Evolutionary conservation across 2,113 vertebrate species (phyloP), one percentile per base, ranked within the genome.

Genomic region (Speoplatyrhinus poulsoni): DNA sequence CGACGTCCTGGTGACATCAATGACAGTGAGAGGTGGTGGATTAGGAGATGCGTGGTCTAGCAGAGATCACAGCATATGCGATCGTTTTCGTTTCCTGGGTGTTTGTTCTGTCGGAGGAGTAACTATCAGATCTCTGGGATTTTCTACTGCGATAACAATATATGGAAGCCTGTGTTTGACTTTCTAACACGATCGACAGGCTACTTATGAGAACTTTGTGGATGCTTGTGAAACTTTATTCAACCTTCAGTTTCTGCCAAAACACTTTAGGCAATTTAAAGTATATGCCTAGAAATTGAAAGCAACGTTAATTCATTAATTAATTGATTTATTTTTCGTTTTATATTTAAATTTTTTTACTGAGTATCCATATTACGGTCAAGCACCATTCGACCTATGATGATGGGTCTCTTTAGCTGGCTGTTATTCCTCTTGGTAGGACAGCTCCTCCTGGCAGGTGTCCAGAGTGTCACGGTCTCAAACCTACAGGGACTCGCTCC

Each of bases 371-470:
- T 19, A 19, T 19, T 19, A 19, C 19, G 19, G 68, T 15, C 46
- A 67, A 63, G 70, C 8, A 19, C 52, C 76, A 41, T 5, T 5
- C 36, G 36, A 84, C 53, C 67, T 26, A 90, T 90, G 84, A 87
- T 88, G 72, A 72, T 54, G 59, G 50, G 13, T 19, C 58, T 85
- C 26, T 46, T 78, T 62, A 63, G 69, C 33, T 67, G 82, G 73
- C 56, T 62, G 50, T 32, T 89, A 11, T 16, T 87, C 26, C 16
- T 91, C 13, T 46, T 90, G 65, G 72, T 59, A 1, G 76, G 70
- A 49, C 68, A 79, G 46, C 1, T 84, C 7, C 48, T 80, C 7
- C 33, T 82, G 11, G 75, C 70, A 67, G 74, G 48, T 15, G 90
- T 86, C 41, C 91, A 93, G 66, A 57, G 61, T 57, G 32, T 46